phyloP scores from a whole-genome alignment of 2,888 invertebrate genomes.

The Amphipoea lucens region DNA sequence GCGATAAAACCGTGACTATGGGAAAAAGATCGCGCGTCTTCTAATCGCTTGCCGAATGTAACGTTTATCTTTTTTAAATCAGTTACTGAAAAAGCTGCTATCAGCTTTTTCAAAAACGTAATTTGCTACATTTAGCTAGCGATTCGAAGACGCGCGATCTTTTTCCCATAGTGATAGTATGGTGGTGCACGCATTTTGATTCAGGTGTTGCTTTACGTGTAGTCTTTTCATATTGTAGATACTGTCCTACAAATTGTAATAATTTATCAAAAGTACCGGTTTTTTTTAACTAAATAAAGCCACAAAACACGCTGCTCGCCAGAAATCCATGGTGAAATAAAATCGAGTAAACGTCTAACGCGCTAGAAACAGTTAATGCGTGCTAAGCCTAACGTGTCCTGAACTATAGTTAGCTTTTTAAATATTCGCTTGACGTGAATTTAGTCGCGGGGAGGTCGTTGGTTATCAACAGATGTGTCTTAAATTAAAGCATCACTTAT shows the following conservation, averaged over 20 bases:
- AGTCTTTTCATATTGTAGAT: neutral
- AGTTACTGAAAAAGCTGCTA: too few relatives aligned
- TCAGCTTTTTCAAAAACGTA: neutral
- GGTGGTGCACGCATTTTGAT: neutral
- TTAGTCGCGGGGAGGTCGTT: constrained; percentile 19
- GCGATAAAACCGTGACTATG: neutral
- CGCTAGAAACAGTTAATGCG: neutral
- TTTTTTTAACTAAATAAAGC: neutral
- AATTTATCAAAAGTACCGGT: neutral
- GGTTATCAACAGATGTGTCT: constrained; percentile 12
- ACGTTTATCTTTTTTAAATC: neutral
- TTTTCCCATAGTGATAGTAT: neutral
- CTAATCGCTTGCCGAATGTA: too few relatives aligned
- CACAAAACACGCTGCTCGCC: neutral
- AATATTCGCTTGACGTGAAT: constrained; percentile 6
- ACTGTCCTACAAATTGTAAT: neutral
- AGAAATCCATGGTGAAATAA: neutral
- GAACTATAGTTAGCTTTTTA: constrained; percentile 22
- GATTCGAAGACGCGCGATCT: neutral
- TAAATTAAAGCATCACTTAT: neutral
- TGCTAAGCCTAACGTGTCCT: neutral
- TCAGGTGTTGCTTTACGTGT: neutral
- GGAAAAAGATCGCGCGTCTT: too few relatives aligned
- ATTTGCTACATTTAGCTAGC: neutral
- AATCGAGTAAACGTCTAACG: neutral